Evolutionary conservation across 2,113 vertebrate species (phyloP).

Genomic region (Galemys pyrenaicus): DNA sequence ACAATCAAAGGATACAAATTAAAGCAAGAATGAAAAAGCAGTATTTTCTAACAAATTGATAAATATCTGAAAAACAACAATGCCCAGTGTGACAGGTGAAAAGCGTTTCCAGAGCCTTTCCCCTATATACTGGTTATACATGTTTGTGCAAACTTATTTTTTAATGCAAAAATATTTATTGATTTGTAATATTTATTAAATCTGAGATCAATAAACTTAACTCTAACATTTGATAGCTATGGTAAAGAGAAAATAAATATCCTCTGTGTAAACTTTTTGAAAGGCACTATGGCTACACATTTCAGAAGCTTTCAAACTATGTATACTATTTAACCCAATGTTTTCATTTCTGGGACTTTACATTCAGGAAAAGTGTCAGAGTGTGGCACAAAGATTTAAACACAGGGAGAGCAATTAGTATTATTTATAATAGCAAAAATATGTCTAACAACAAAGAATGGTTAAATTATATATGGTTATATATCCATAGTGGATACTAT

Average conservation of each 20-base stretch:
- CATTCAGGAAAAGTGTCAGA: not conserved
- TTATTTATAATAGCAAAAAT: conserved; percentile 32
- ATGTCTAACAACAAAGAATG: not conserved
- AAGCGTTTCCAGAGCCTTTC: not conserved
- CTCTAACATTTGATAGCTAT: too few relatives aligned
- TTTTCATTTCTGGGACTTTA: not conserved
- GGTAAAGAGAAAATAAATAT: too few relatives aligned
- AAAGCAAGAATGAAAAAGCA: not conserved
- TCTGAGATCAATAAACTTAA: too few relatives aligned
- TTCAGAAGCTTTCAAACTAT: conserved; percentile 24
- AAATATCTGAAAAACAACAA: conserved; percentile 12
- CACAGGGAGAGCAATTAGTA: conserved; percentile 3
- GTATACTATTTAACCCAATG: not conserved
- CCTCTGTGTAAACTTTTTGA: not conserved
- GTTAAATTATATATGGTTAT: not conserved
- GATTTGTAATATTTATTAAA: too few relatives aligned
- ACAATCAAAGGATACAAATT: conserved; percentile 35
- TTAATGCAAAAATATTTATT: too few relatives aligned
- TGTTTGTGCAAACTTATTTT: conserved; percentile 12
- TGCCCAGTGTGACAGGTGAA: not conserved
- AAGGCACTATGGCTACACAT: not conserved
- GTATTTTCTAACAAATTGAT: not conserved
- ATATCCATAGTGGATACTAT: not conserved
- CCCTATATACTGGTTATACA: not conserved
- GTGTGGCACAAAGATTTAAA: not conserved